These are phyloP conservation scores for Copidosoma floridanum DNA, from an alignment of 1,140 invertebrate genomes.

Conservation along the genomic window DNA sequence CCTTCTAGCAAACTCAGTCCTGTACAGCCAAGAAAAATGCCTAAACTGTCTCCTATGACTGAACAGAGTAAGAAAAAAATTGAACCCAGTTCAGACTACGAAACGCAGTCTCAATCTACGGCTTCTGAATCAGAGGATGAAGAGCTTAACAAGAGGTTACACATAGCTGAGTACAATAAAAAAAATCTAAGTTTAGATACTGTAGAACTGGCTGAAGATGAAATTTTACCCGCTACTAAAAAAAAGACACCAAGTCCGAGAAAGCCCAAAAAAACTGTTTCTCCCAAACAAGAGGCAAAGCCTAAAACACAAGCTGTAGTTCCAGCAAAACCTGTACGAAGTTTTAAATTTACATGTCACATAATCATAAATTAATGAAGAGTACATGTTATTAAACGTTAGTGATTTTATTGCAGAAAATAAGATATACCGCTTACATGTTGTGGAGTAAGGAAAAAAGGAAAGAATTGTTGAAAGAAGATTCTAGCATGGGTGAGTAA, in stretches of 20 bases:
- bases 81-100: constrained; percentile 27
- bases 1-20: constrained; percentile 9
- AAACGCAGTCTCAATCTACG: constrained; percentile 25
- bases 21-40: not conserved
- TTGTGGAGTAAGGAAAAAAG: constrained; percentile 83
- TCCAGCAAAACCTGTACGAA: constrained; percentile 62
- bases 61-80: constrained; percentile 13
- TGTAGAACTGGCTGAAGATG: constrained; percentile 8
- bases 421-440: constrained; percentile 84
- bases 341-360: constrained; percentile 24
- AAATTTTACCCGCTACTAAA: constrained; percentile 5
- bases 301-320: constrained; percentile 23
- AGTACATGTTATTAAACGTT: no score
- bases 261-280: constrained; percentile 10
- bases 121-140: constrained; percentile 22
- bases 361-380: constrained; percentile 15
- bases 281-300: constrained; percentile 39
- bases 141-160: constrained; percentile 16
- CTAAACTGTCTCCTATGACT: not conserved
- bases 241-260: not conserved
- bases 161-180: constrained; percentile 8
- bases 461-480: constrained; percentile 67
- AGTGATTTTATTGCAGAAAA: constrained; percentile 60
- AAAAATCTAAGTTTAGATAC: constrained; percentile 12
- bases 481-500: constrained; percentile 72